Evolutionary conservation across 1,140 invertebrate genomes (phyloP), one percentile per base, ranked within the genome.

Genomic region (Platyscapa corneri): DNA sequence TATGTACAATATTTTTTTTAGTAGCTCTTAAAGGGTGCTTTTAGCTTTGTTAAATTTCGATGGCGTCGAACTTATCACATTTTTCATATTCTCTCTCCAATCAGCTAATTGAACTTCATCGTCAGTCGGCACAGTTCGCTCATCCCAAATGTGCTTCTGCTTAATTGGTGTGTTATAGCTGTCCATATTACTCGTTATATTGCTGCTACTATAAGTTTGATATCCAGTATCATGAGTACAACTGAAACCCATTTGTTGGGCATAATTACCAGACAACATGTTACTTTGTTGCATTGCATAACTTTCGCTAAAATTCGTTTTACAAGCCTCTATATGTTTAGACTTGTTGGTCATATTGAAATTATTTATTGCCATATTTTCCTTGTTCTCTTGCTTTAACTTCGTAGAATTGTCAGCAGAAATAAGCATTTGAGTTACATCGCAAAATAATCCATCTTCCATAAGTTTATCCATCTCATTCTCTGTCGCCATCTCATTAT

Each of bases 181-280:
- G 39, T 91, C 90, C 12, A 74, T 87, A 65, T 88, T 88, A 67
- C 23, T 86, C n/a, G 65, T 81, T 18, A 88, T 88, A 65, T 87
- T 90, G 77, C 87, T 91, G 56, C 88, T 92, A 83, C 91, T 91
- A 39, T 89, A 89, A 80, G 92, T 93, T 78, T 93, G 92, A 87
- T 93, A 93, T 37, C 92, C 92, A 56, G 92, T 92, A 70, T 93
- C 92, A 83, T 93, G 91, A 77, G 83, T 75, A 23, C 87, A 89
- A 78, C 89, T 90, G n/a, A 88, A 90, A 56, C 77, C 87, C 84
- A 89, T 90, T 84, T 89, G 90, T 18, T 90, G 90, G 10, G 76
- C 86, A 5, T 87, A 91, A 67, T 88, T 87, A 30, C 86, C 89
- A 27, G 89, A 87, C 34, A 88, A 85, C 12, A 88, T 89, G 0